phyloP scores from a whole-genome alignment of 2,113 vertebrate genomes.

The Dendropsophus ebraccatus region DNA sequence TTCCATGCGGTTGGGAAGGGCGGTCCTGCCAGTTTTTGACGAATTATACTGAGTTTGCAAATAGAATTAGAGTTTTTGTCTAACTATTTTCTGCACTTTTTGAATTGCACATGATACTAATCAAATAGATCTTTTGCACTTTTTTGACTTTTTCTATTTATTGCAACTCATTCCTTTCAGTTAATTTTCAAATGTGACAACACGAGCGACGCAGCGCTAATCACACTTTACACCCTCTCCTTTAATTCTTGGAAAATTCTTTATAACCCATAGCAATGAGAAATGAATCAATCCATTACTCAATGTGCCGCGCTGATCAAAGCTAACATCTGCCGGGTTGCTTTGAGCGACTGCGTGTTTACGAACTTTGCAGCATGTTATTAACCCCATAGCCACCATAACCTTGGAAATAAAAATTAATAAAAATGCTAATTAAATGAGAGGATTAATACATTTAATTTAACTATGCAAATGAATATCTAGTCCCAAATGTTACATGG shows the following conservation, averaged over 20 bases:
- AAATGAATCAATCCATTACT: neutral
- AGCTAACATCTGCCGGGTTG: neutral
- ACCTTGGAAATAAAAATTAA: neutral
- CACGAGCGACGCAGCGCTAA: neutral
- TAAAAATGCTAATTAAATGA: slow-evolving; percentile 12
- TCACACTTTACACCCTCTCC: neutral
- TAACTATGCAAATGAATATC: slow-evolving; percentile 4
- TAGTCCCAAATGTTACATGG: slow-evolving; percentile 9
- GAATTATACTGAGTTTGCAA: neutral
- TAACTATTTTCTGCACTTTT: neutral
- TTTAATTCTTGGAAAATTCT: neutral
- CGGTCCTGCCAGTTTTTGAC: neutral
- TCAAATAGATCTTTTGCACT: neutral
- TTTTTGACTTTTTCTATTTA: neutral
- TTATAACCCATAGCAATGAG: neutral
- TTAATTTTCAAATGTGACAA: neutral
- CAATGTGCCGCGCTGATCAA: neutral
- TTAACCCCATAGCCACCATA: neutral
- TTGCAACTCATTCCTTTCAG: neutral
- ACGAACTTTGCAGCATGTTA: neutral
- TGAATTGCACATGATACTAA: neutral
- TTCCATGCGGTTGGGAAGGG: too few relatives aligned
- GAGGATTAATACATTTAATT: slow-evolving; percentile 16
- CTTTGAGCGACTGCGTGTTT: slow-evolving; percentile 1
- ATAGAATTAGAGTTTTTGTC: slow-evolving; percentile 3